Base-by-base conservation (phyloP, 2,888 invertebrate genomes). In the Calameuta pallipes region DNA sequence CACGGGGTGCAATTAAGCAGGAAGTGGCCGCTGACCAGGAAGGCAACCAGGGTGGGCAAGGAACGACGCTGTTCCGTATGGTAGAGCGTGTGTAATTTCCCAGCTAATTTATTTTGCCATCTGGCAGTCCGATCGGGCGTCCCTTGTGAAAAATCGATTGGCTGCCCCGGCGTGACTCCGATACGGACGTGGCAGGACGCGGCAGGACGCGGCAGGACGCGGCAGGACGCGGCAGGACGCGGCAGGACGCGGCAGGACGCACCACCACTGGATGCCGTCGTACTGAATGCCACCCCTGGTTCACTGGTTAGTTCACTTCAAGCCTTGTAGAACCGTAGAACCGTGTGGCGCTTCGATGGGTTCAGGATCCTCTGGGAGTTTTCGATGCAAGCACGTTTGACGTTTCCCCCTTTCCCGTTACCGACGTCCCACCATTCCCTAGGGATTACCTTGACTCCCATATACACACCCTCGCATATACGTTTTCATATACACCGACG, bases 61-160 rank as follows among this genome's bases (percentile, higher is more conserved):
- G 56, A 56, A 56, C 56, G 56, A 23, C 12, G 71, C 34, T 31
- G 71, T 71, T 31, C 71, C 33, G 71, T 34, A 34, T 71, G 71
- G 71, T 9, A 3, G 31, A 34, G 33, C 71, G 71, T 34, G 33
- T 34, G 71, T 71, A 71, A 71, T 82, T 76, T 78, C 76, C 73
- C 71, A 31, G 78, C 76, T 82, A 82, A 82, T 82, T 80, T 82
- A 82, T 82, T 82, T 82, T 82, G 75, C 80, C 80, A 82, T 82
- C 82, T 82, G 82, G 78, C 70, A 79, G 71, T 23, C 71, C 71
- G 71, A 71, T 71, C 71, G 71, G 71, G 34, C 31, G 31, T 71
- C 33, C 71, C 71, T 71, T 31, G 71, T 34, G 71, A 71, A 71
- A 71, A 71, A 71, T 71, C 71, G 71, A 71, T 30, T 75, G 82